phyloP scores from a whole-genome alignment of 2,888 invertebrate genomes.

The Ormyrus labotus region DNA sequence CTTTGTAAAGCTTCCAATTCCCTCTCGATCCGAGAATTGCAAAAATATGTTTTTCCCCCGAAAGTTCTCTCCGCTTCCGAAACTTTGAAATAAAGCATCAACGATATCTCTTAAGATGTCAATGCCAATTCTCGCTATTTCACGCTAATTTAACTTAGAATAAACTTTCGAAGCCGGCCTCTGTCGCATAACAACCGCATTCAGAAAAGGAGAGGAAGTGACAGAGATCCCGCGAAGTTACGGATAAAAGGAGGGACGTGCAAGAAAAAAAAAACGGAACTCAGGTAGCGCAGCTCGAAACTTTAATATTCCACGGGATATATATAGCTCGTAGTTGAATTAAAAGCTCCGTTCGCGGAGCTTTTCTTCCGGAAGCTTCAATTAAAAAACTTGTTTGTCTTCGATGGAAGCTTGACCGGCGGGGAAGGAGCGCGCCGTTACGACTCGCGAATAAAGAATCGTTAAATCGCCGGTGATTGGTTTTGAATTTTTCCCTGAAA shows the following conservation, averaged over 20 bases:
- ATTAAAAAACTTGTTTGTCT: slow-evolving; percentile 55
- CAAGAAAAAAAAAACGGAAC: neutral
- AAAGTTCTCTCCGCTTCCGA: no score
- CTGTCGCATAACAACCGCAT: neutral
- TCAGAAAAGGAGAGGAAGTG: neutral
- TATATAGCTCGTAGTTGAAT: slow-evolving; percentile 31
- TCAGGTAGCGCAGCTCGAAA: slow-evolving; percentile 5
- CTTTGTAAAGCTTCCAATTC: no score
- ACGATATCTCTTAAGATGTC: neutral
- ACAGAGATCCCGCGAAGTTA: slow-evolving; percentile 11
- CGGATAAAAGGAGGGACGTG: neutral
- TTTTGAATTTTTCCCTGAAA: no score
- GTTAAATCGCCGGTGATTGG: no score
- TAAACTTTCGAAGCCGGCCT: neutral
- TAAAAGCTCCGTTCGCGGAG: slow-evolving; percentile 16
- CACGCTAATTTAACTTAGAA: slow-evolving; percentile 14
- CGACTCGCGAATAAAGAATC: no score
- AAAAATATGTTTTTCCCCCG: no score
- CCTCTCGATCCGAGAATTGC: no score
- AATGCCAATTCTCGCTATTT: slow-evolving; percentile 1
- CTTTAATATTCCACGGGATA: slow-evolving; percentile 33
- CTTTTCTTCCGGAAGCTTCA: slow-evolving; percentile 39
- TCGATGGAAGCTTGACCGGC: slow-evolving; percentile 16
- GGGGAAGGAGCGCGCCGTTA: neutral
- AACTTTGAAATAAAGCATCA: neutral